These are phyloP conservation scores for Zootoca vivipara DNA, from an alignment of 2,113 vertebrate genomes.

Conservation along the genomic window DNA sequence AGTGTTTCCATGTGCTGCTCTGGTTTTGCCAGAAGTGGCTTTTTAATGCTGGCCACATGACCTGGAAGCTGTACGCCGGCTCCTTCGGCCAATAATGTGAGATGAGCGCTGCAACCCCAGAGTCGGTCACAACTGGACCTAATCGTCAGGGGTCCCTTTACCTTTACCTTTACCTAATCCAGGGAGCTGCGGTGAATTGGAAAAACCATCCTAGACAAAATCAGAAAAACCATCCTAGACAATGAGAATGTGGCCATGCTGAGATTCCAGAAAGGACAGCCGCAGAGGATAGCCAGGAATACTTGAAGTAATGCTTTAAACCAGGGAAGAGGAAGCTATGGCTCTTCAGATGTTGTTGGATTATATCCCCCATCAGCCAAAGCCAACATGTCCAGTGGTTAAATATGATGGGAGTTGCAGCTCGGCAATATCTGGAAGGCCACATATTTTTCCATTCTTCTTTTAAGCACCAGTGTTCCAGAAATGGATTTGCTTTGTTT, in stretches of 20 bases:
- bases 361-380: neutral
- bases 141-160: no score
- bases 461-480: neutral
- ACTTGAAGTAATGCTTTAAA: neutral
- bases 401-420: neutral
- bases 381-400: neutral
- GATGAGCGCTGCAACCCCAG: no score
- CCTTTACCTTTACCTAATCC: no score
- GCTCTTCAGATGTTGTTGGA: neutral
- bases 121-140: no score
- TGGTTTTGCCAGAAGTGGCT: no score
- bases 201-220: neutral
- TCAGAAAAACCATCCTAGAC: neutral
- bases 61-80: no score
- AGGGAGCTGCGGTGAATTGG: neutral
- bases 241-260: neutral
- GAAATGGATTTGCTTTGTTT: neutral
- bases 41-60: no score
- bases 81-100: no score
- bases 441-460: neutral
- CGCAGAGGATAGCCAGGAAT: neutral
- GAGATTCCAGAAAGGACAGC: neutral
- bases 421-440: neutral
- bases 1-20: no score
- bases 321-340: no score